A percentile compares a stretch with the other conserved stretches of the same genome.
These are phyloP conservation scores for Oxyruncus cristatus DNA, from an alignment of 2,113 vertebrate genomes.

Conservation along the genomic window DNA sequence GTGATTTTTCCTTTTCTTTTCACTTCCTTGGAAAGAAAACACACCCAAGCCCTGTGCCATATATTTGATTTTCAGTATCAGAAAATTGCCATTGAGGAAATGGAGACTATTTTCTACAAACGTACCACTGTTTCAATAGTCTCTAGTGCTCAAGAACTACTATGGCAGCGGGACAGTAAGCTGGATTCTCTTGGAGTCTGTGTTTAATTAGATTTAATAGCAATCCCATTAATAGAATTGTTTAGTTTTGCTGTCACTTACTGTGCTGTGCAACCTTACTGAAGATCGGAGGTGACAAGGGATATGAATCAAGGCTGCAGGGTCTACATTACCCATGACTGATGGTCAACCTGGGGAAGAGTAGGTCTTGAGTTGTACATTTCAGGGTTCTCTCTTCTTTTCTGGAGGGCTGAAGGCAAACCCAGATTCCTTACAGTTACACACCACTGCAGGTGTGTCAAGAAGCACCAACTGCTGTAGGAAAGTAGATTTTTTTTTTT, in stretches of 20 bases:
- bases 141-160: not conserved
- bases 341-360: not conserved
- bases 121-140: not conserved
- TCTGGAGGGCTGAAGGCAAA: not conserved
- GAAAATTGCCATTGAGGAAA: not conserved
- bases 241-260: not conserved
- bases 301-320: not conserved
- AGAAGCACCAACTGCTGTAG: not conserved
- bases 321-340: not conserved
- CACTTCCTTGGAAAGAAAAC: not conserved
- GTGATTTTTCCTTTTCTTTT: not conserved
- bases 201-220: slow-evolving; percentile 28
- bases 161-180: not conserved
- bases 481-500: not conserved
- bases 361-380: not conserved
- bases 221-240: slow-evolving; percentile 8
- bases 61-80: not conserved
- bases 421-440: not conserved
- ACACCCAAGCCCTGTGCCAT: not conserved
- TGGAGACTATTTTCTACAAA: not conserved
- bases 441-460: not conserved
- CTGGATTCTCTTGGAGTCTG: not conserved
- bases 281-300: not conserved
- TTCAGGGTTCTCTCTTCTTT: not conserved
- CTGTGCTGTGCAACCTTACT: not conserved